Base-by-base conservation (phyloP, 2,113 vertebrate genomes). In the Bubo scandiacus region DNA sequence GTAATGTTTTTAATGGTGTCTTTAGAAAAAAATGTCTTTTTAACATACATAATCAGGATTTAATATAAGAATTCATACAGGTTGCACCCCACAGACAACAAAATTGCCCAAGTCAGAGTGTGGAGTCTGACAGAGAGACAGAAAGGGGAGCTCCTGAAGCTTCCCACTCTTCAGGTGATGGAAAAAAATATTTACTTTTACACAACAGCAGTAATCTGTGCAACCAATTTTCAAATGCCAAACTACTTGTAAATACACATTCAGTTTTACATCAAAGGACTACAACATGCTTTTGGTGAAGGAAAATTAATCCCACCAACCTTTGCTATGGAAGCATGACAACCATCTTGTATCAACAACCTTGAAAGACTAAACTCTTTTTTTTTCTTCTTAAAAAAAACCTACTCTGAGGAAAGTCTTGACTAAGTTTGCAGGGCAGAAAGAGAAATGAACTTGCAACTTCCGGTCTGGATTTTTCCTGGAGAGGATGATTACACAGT, bases 41-140 rank as follows among this genome's bases (percentile, higher is more conserved):
- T 95, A 94, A 96, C 30, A 40, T 89, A 70, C 20, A 63, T 96
- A 83, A 96, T 79, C 40, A 95, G 80, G 32, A 82, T 88, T 95
- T 91, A 94, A 92, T 71, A 47, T 27, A 95, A 67, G 75, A 90
- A 96, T 96, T 94, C 52, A 71, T 77, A 86, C 12, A 87, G 32
- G 30, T 51, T 92, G 62, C 10, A 90, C 8, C 3, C 29, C 34
- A 95, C 40, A 89, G 75, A 86, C 32, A 77, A 45, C 2, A 95
- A 94, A 95, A 93, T 88, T 61, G 72, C 29, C 25, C 55, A 45
- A 91, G 49, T 86, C n/a, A 52, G 73, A 86, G 73, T 49, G 66
- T 9, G 2, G 36, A 94, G 52, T 54, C 34, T 85, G 22, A 84
- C 49, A 75, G 12, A 63, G 29, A 55, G 29, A 55, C 19, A 86